These are phyloP conservation scores for Polia nebulosa DNA, from an alignment of 2,888 invertebrate genomes.

Conservation along the genomic window DNA sequence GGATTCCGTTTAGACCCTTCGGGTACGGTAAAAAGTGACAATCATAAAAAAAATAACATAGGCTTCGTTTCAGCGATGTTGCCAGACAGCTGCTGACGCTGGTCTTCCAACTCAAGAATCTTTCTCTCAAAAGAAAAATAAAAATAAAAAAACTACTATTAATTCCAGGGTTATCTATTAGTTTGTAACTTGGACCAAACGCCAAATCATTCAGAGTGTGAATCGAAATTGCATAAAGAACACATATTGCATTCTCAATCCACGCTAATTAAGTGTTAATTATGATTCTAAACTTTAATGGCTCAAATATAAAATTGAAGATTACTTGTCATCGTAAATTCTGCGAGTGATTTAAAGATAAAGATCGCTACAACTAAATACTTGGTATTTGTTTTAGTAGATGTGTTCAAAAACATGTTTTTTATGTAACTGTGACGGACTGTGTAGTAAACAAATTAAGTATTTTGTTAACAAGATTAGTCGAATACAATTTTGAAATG, in stretches of 20 bases:
- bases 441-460: constrained; percentile 3
- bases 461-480: constrained; percentile 18
- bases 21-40: too few relatives aligned
- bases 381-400: constrained; percentile 2
- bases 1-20: too few relatives aligned
- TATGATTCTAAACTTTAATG: constrained; percentile 21
- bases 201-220: constrained; percentile 60
- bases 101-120: too few relatives aligned
- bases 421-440: constrained; percentile 12
- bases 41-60: too few relatives aligned
- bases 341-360: not conserved
- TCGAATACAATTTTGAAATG: constrained; percentile 9
- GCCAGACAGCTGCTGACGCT: too few relatives aligned
- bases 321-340: constrained; percentile 27
- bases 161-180: not conserved
- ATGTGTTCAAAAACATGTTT: constrained; percentile 22
- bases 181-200: constrained; percentile 39
- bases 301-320: constrained; percentile 15
- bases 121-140: too few relatives aligned
- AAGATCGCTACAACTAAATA: constrained; percentile 25
- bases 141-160: not conserved
- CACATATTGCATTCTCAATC: constrained; percentile 42
- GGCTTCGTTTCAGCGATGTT: too few relatives aligned
- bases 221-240: constrained; percentile 57
- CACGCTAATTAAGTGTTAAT: constrained; percentile 31